These are phyloP conservation scores for Agrotis puta DNA, from an alignment of 2,888 invertebrate species.

Conservation along the genomic window DNA sequence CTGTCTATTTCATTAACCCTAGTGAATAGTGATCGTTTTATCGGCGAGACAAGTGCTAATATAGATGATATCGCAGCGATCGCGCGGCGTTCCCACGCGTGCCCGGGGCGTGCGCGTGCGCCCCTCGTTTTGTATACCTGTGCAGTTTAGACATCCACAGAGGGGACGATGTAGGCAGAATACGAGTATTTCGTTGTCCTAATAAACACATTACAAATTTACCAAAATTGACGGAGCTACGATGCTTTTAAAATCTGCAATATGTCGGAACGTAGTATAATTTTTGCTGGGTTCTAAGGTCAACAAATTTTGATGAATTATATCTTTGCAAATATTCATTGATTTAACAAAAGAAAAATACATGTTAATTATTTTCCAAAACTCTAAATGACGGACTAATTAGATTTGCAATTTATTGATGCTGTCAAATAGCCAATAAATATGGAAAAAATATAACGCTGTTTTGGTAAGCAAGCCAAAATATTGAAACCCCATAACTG, in stretches of 20 bases:
- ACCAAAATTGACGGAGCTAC: too few species aligned
- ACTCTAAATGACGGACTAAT: too few species aligned
- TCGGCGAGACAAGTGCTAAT: constrained; percentile 76
- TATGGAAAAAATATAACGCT: background rate
- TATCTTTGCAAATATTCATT: too few species aligned
- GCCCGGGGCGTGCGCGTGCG: constrained; percentile 71
- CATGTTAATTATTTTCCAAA: too few species aligned
- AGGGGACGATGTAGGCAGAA: constrained; percentile 31
- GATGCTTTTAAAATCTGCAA: too few species aligned
- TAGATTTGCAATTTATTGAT: too few species aligned
- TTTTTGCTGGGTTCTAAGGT: too few species aligned
- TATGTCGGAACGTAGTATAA: too few species aligned
- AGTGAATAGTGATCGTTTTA: constrained; percentile 72
- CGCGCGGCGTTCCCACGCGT: constrained; percentile 76
- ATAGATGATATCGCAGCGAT: constrained; percentile 69
- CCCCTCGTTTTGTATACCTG: constrained; percentile 61
- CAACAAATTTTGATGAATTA: too few species aligned
- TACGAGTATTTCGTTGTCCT: background rate
- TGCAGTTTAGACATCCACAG: constrained; percentile 41
- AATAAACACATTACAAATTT: too few species aligned
- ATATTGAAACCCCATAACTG: background rate
- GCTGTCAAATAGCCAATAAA: background rate
- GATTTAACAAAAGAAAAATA: too few species aligned
- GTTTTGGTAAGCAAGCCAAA: background rate
- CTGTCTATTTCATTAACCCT: constrained; percentile 72